phyloP scores from a whole-genome alignment of 2,113 vertebrate genomes.

The Cyphomyrus plagiostoma region DNA sequence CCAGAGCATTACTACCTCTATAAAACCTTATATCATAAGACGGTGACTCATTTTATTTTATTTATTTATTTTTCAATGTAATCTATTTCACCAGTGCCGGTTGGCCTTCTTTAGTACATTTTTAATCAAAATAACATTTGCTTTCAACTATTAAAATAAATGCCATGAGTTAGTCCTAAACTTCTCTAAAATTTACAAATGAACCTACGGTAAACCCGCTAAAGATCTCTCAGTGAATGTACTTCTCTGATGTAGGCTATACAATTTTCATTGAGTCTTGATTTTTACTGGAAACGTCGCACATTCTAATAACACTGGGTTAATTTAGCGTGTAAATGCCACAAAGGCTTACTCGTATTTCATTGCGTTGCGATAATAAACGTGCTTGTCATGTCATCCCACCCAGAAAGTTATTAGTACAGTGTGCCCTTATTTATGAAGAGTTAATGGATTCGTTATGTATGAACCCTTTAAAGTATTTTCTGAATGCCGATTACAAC shows the following conservation, averaged over 20 bases:
- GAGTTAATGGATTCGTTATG: background rate
- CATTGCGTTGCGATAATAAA: constrained; percentile 41
- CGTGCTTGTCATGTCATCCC: constrained; percentile 25
- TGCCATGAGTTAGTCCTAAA: background rate
- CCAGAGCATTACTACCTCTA: background rate
- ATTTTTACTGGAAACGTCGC: background rate
- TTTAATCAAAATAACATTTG: background rate
- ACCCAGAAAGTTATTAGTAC: constrained; percentile 27
- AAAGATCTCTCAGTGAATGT: background rate
- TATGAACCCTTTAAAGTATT: background rate
- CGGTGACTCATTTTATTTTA: background rate
- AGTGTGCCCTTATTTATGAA: constrained; percentile 32
- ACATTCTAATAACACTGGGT: background rate
- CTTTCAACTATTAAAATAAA: background rate
- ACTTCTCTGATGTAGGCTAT: background rate
- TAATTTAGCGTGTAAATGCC: background rate
- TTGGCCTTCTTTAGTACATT: background rate
- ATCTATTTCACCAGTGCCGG: background rate
- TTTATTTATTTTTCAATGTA: background rate
- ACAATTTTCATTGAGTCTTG: background rate
- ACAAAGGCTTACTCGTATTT: background rate
- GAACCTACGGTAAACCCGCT: background rate
- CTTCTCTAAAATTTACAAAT: background rate
- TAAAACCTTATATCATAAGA: background rate
- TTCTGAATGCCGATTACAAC: background rate